Evolutionary conservation across 2,888 invertebrate genomes (phyloP), one percentile per base, ranked within the genome.

Genomic region (Schizotus pectinicornis): DNA sequence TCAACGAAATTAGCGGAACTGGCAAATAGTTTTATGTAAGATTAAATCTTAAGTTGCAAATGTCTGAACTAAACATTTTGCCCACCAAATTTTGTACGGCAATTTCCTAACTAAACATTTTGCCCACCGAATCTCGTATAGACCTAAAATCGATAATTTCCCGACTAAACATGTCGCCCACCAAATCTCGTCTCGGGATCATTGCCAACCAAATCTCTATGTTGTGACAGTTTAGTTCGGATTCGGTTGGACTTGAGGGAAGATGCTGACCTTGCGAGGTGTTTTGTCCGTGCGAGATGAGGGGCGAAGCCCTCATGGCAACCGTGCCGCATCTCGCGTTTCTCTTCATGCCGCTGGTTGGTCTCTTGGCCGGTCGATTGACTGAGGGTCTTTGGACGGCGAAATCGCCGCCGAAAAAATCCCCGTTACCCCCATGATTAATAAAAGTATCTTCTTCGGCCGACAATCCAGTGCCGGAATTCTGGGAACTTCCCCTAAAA

Each of bases 231-330:
- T n/a, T n/a, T n/a, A n/a, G n/a, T n/a, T n/a, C n/a, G n/a, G n/a
- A n/a, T n/a, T n/a, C n/a, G n/a, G n/a, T n/a, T n/a, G n/a, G n/a
- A n/a, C n/a, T n/a, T n/a, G n/a, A n/a, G n/a, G n/a, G n/a, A 22
- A 5, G 22, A 22, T 22, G 22, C 22, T 2, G 5, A 13, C 87
- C 87, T 64, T 85, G 84, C 38, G 81, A 72, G 0, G 87, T 86
- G 0, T 82, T 81, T 12, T 82, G 81, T 0, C 87, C 88, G 56
- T 84, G 80, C 6, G 86, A 83, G 48, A 88, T 85, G 53, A 88
- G 74, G 0, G 86, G 85, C 49, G 81, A 80, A 0, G 85, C 74
- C 66, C 81, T 81, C 0, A 80, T 70, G 2, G 80, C 75, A 7
- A 84, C 82, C 14, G 77, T 81, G 0, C 86, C 86, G 68, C 73